phyloP scores from a whole-genome alignment of 2,797 vertebrate species.

The Eurystomus glaucurus region DNA sequence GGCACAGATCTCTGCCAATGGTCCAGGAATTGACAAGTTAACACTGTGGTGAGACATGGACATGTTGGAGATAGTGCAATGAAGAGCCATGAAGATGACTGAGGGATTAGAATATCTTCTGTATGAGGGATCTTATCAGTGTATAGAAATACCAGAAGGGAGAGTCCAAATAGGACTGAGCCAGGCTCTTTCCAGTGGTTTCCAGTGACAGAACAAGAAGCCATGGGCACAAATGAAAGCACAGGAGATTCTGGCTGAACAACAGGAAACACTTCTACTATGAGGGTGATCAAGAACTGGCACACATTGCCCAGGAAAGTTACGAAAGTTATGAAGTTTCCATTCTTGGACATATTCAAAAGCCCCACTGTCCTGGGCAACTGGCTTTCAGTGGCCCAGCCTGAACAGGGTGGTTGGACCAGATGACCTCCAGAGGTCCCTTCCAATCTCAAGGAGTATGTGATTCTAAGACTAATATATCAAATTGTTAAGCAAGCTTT shows the following conservation, averaged over 20 bases:
- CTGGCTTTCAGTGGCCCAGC: background rate
- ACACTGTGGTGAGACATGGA: background rate
- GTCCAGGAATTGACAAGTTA: background rate
- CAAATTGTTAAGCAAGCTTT: background rate
- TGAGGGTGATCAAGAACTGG: background rate
- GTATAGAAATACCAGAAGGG: background rate
- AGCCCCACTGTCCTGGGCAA: background rate
- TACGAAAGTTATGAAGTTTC: background rate
- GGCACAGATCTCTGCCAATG: background rate
- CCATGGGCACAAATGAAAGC: background rate
- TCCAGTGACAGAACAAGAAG: background rate
- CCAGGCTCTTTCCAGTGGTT: background rate
- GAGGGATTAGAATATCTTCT: background rate
- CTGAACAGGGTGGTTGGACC: background rate
- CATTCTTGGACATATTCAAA: background rate
- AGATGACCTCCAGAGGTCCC: background rate
- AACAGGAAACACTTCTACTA: background rate
- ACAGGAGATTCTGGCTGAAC: background rate
- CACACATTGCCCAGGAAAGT: background rate
- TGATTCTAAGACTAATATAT: background rate
- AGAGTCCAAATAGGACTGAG: background rate
- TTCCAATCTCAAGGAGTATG: background rate
- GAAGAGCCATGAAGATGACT: rapidly evolving
- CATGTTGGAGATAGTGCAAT: background rate
- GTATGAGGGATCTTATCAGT: background rate